A percentile compares a stretch with the other conserved stretches of the same genome.
Conservation (phyloP, 2,113 vertebrate genomes). For the Myxocyprinus asiaticus region DNA sequence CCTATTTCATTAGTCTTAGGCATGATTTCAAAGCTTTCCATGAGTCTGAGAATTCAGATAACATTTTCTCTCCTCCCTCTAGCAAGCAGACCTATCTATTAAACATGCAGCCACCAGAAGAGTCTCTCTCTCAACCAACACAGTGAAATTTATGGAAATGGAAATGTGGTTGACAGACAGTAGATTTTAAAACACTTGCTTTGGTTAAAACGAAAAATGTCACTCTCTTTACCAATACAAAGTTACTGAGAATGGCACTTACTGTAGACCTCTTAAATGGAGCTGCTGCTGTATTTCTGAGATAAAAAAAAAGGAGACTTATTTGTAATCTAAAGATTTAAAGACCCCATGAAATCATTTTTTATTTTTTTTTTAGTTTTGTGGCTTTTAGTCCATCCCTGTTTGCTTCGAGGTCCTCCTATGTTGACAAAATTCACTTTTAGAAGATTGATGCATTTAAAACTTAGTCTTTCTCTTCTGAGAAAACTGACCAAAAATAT, state of each 20-base stretch:
- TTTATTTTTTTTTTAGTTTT: too few species aligned
- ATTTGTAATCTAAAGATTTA: too few species aligned
- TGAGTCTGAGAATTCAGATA: slow-evolving; percentile 45
- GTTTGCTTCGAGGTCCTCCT: too few species aligned
- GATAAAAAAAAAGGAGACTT: too few species aligned
- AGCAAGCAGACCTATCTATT: slow-evolving; percentile 41
- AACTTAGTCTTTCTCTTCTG: too few species aligned
- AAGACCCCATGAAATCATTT: too few species aligned
- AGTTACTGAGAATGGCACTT: not conserved
- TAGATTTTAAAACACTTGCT: slow-evolving; percentile 7
- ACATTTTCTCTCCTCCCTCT: slow-evolving; percentile 14
- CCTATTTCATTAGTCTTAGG: slow-evolving; percentile 46
- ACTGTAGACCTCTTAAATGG: too few species aligned
- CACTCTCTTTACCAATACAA: not conserved
- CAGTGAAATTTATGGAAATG: slow-evolving; percentile 49
- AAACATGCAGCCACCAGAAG: slow-evolving; percentile 29
- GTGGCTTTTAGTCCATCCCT: too few species aligned
- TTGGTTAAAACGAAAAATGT: not conserved
- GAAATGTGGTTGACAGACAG: slow-evolving; percentile 24
- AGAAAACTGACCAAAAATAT: too few species aligned
- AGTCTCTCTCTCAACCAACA: slow-evolving; percentile 6
- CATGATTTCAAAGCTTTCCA: slow-evolving; percentile 39
- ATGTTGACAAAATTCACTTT: too few species aligned
- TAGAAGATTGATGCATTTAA: too few species aligned
- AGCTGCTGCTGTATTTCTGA: too few species aligned